Evolutionary conservation across 2,797 vertebrate genomes (phyloP).

Genomic region (Eulemur albifrons): DNA sequence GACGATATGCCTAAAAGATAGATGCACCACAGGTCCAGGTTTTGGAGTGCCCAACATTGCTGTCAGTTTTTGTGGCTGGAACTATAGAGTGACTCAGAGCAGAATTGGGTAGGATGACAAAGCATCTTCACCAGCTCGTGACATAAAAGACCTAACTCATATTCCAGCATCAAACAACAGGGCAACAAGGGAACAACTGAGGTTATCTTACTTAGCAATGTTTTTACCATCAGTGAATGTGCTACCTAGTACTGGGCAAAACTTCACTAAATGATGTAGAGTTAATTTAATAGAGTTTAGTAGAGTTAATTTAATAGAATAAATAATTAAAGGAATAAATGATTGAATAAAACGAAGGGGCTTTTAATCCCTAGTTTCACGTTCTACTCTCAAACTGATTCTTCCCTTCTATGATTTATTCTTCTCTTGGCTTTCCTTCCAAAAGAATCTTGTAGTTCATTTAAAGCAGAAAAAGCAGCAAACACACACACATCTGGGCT

Average conservation of each 20-base stretch:
- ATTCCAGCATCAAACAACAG: background rate
- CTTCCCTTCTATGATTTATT: background rate
- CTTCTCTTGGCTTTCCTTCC: background rate
- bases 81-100: background rate
- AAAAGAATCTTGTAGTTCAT: background rate
- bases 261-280: background rate
- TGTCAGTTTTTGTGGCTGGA: background rate
- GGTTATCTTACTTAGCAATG: background rate
- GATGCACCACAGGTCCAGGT: background rate
- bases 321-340: background rate
- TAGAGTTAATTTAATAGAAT: background rate
- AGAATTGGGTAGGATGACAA: background rate
- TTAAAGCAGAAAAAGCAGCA: background rate
- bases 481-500: background rate
- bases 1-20: background rate
- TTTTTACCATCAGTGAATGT: background rate
- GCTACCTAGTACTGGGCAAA: background rate
- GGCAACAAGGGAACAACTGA: background rate
- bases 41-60: fast-evolving
- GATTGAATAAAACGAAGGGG: background rate
- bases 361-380: background rate
- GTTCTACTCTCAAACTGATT: background rate
- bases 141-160: background rate
- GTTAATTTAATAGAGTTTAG: background rate
- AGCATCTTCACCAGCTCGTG: background rate